Percentiles rank a stretch among this genome's conserved stretches.
Conservation (phyloP, 2,888 invertebrate species). For the Parasteatoda lunata region DNA sequence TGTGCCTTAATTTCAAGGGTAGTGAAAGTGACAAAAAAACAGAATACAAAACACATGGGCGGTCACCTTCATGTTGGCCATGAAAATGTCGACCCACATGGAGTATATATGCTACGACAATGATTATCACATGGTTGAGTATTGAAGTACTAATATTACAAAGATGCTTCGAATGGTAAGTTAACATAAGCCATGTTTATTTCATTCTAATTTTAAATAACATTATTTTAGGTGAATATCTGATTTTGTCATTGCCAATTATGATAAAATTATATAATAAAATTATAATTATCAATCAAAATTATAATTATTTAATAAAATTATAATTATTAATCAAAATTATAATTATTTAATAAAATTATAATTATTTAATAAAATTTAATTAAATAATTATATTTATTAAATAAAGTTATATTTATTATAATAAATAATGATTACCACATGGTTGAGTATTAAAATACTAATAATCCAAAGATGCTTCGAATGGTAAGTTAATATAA, state of each 20-base stretch:
- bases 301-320: too few species aligned
- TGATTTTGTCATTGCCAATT: too few species aligned
- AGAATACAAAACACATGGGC: conserved; percentile 40
- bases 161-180: conserved; percentile 38
- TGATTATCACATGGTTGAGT: conserved; percentile 3
- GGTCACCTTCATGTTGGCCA: conserved; percentile 41
- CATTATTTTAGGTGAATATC: too few species aligned
- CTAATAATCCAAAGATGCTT: conserved; percentile 19
- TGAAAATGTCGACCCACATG: conserved; percentile 54
- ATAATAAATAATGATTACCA: neutral
- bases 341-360: too few species aligned
- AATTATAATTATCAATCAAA: too few species aligned
- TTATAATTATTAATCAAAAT: too few species aligned
- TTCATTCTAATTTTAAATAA: too few species aligned
- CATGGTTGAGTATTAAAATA: neutral
- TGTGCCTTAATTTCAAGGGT: conserved; percentile 40
- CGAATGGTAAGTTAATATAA: conserved; percentile 12
- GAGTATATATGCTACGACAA: conserved; percentile 35
- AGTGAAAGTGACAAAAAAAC: conserved; percentile 57
- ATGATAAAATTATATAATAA: too few species aligned
- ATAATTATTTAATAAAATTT: too few species aligned
- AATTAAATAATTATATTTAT: too few species aligned
- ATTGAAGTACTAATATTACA: neutral
- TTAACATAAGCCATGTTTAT: neutral
- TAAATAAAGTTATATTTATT: too few species aligned